Evolutionary conservation across 2,797 vertebrate species (phyloP), one percentile per base, ranked within the genome.

Genomic region (Australoheros facetus): DNA sequence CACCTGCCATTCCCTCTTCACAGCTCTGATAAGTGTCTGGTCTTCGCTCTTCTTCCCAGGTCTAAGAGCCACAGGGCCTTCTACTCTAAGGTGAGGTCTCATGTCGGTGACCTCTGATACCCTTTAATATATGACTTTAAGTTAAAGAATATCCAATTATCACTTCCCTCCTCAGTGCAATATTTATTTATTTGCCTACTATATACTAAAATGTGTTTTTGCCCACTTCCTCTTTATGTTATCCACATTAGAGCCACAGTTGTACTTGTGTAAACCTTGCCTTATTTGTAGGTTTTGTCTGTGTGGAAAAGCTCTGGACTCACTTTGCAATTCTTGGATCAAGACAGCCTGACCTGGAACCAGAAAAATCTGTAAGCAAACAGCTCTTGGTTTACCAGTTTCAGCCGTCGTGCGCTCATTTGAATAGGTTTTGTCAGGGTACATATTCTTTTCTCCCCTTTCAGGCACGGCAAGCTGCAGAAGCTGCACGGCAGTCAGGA

Each of bases 1-100:
- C 96, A 99, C 85, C 94, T 99, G 19, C 98, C 98, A 0, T 89
- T 97, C 87, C 95, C 97, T 70, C 96, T 98, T 77, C 96, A 95
- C 82, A 95, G 94, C 77, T 72, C 84, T 9, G 95, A 96, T 84
- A 95, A 88, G 81, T 96, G 95, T 75, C 91, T 99, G 90, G 95
- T 97, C 85, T 95, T 99, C 79, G 95, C 95, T 82, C 94, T 99
- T 81, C 97, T 96, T 85, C 97, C 97, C 57, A 96, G 93, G 86
- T 97, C 96, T 19, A 97, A 96, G 92, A 96, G 96, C 89, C 96
- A 97, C 90, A 96, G 95, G 91, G 92, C 94, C 73, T 98, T 96
- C 76, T 98, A 97, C 85, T 96, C 96, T 59, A 95, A 97, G 96
- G 97, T 97, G 89, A 95, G 62, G 48, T 37, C 26, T 79, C 9